Percentiles rank a stretch among this genome's conserved stretches.
phyloP scores from a whole-genome alignment of 2,888 invertebrate species.

The Drosophila greeni region DNA sequence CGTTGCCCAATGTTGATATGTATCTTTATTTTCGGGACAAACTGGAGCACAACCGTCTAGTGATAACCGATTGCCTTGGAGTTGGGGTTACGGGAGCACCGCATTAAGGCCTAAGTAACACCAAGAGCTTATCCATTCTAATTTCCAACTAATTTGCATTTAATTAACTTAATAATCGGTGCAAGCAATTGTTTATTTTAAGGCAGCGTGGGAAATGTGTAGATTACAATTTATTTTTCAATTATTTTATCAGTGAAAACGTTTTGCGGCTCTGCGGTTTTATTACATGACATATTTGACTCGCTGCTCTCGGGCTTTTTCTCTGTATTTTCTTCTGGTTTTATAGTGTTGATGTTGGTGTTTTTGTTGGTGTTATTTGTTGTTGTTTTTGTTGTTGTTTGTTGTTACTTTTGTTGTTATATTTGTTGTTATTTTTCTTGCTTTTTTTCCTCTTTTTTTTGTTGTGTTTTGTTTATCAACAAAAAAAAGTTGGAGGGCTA shows the following conservation, averaged over 20 bases:
- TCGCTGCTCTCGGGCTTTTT: conserved; percentile 10
- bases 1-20: conserved; percentile 30
- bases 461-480: conserved; percentile 26
- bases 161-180: conserved; percentile 69
- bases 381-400: neutral
- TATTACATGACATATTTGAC: conserved; percentile 51
- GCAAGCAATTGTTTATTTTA: conserved; percentile 50
- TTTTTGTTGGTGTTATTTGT: too few species aligned
- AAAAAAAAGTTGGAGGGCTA: conserved; percentile 4
- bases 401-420: neutral
- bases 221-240: conserved; percentile 72
- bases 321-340: conserved; percentile 4
- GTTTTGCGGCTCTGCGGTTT: conserved; percentile 60
- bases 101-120: too few species aligned
- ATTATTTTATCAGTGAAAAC: conserved; percentile 67
- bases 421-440: neutral
- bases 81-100: neutral
- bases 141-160: conserved; percentile 61
- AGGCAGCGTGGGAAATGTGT: conserved; percentile 67
- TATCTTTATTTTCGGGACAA: conserved; percentile 48
- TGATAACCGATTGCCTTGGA: conserved; percentile 19
- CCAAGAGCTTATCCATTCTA: conserved; percentile 46
- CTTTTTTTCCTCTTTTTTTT: neutral
- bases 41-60: conserved; percentile 62
- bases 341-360: neutral